phyloP scores from a whole-genome alignment of 2,888 invertebrate species.

The Agrotis puta region DNA sequence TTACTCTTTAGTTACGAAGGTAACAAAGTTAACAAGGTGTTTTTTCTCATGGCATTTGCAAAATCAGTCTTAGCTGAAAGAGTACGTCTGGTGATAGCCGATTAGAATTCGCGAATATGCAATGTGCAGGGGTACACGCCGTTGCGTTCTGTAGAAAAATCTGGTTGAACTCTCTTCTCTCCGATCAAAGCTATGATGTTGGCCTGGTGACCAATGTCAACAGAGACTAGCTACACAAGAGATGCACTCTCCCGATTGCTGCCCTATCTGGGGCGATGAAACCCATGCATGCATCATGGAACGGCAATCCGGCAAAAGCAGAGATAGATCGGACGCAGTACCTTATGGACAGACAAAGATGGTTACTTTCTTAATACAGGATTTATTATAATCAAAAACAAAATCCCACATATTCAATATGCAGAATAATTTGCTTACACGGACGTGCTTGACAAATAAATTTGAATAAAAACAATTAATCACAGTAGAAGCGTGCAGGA shows the following conservation, averaged over 20 bases:
- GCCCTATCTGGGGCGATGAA: no score
- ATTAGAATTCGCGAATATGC: no score
- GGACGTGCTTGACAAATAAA: constrained; percentile 29
- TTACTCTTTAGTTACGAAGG: constrained; percentile 32
- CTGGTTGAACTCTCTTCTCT: not conserved
- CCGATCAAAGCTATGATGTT: not conserved
- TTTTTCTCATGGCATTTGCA: constrained; percentile 5
- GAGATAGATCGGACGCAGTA: not conserved
- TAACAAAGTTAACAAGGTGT: not conserved
- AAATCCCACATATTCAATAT: not conserved
- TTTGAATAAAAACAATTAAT: constrained; percentile 46
- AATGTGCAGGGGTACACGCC: no score
- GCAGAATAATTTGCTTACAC: not conserved
- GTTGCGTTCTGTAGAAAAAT: not conserved
- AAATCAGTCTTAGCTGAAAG: not conserved
- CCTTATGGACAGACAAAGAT: no score
- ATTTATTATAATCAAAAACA: not conserved
- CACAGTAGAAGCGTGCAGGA: constrained; percentile 49
- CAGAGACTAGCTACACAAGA: not conserved
- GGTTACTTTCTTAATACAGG: no score
- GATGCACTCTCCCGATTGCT: no score
- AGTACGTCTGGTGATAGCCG: no score
- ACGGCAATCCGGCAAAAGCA: not conserved
- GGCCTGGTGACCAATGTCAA: not conserved
- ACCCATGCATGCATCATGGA: not conserved